Evolutionary conservation across 2,888 invertebrate genomes (phyloP).

Genomic region (Folsomia candida): DNA sequence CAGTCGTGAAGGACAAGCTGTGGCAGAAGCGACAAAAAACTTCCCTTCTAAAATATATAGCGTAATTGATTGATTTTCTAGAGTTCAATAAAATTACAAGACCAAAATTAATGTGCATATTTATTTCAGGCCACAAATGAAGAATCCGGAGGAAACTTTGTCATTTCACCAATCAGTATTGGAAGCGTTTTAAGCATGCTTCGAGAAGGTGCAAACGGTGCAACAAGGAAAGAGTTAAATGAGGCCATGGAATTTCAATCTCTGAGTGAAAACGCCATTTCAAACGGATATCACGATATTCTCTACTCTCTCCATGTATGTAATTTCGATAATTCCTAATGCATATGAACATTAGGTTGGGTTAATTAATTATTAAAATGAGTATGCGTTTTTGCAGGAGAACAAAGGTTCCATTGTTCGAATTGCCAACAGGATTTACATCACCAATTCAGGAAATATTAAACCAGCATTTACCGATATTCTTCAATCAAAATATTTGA

Average conservation of each 20-base stretch:
- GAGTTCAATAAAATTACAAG: too few relatives aligned
- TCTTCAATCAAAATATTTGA: conserved; percentile 15
- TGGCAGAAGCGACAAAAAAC: not conserved
- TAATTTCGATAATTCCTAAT: too few relatives aligned
- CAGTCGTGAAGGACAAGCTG: not conserved
- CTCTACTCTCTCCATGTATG: conserved; percentile 22
- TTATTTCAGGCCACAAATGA: not conserved
- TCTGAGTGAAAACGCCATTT: conserved; percentile 8
- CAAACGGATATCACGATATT: conserved; percentile 15
- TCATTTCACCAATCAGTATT: conserved; percentile 25
- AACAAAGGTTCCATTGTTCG: conserved; percentile 10
- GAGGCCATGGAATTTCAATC: conserved; percentile 7
- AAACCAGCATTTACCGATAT: conserved; percentile 11
- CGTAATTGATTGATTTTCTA: too few relatives aligned
- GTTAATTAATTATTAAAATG: not conserved
- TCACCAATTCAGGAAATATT: not conserved
- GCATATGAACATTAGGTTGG: too few relatives aligned
- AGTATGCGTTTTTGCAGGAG: conserved; percentile 15
- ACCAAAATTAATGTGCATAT: too few relatives aligned
- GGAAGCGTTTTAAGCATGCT: conserved; percentile 22
- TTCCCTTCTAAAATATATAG: not conserved
- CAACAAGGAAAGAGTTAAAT: conserved; percentile 18
- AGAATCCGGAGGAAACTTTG: conserved; percentile 10
- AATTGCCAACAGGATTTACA: conserved; percentile 16
- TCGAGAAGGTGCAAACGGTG: conserved; percentile 15